phyloP scores from a whole-genome alignment of 2,113 vertebrate genomes.

The Neotoma lepida region DNA sequence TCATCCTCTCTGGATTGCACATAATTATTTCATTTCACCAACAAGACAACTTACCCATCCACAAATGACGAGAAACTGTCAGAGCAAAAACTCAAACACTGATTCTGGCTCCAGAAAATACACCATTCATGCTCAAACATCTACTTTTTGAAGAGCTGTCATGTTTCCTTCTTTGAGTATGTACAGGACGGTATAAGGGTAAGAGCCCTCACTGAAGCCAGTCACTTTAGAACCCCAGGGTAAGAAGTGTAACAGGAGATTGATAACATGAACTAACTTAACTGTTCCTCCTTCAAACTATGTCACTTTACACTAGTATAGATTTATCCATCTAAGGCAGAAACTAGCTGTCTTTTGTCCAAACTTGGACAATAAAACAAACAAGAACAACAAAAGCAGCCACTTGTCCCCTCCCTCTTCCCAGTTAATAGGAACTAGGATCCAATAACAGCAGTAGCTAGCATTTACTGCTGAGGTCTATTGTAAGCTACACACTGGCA shows the following conservation, averaged over 20 bases:
- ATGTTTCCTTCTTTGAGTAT: background rate
- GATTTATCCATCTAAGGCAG: conserved; percentile 15
- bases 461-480: background rate
- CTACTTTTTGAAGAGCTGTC: background rate
- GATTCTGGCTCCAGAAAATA: conserved; percentile 21
- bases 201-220: background rate
- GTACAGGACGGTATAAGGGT: background rate
- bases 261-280: background rate
- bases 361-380: background rate
- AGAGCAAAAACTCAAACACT: conserved; percentile 34
- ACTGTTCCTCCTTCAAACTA: conserved; percentile 19
- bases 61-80: conserved; percentile 10
- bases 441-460: background rate
- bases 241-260: background rate
- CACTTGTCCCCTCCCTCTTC: background rate
- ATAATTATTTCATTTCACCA: conserved; percentile 12
- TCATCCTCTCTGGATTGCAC: background rate
- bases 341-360: conserved; percentile 10
- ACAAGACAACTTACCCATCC: conserved; percentile 27
- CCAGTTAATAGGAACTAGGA: background rate
- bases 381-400: background rate
- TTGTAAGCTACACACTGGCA: background rate
- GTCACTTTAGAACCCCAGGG: background rate
- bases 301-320: background rate
- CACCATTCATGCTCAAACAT: conserved; percentile 17